Conservation (phyloP, 2,888 invertebrate genomes). For the Aethes cnicana region DNA sequence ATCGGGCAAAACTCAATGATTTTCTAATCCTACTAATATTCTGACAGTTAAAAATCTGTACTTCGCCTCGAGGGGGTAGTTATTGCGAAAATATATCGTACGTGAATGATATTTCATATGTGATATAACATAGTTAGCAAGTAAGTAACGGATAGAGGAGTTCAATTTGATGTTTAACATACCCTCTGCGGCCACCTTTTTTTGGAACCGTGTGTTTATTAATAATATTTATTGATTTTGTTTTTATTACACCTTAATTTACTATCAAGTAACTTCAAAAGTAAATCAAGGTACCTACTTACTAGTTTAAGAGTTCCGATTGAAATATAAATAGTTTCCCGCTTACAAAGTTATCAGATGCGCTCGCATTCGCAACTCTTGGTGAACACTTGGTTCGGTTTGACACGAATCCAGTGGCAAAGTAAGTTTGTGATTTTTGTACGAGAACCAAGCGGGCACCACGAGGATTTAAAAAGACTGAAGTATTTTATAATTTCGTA, state of each 20-base stretch:
- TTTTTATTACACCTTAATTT: constrained; percentile 59
- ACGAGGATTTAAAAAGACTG: constrained; percentile 75
- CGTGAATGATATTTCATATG: constrained; percentile 76
- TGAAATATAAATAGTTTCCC: constrained; percentile 12
- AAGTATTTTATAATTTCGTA: constrained; percentile 63
- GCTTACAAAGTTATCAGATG: constrained; percentile 6
- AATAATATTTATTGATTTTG: constrained; percentile 64
- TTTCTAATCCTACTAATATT: constrained; percentile 15
- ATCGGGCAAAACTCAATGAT: background rate
- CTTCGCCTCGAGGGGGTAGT: constrained; percentile 60
- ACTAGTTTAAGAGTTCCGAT: constrained; percentile 22
- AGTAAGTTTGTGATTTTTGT: constrained; percentile 27
- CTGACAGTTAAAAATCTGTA: constrained; percentile 59
- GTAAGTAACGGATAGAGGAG: constrained; percentile 57
- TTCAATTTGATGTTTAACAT: constrained; percentile 47
- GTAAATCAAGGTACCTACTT: constrained; percentile 48
- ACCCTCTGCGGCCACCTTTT: constrained; percentile 40
- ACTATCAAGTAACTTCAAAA: constrained; percentile 56
- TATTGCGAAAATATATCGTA: constrained; percentile 61
- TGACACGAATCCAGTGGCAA: constrained; percentile 13
- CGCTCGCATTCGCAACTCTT: constrained; percentile 9
- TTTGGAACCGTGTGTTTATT: constrained; percentile 52
- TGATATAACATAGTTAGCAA: constrained; percentile 75
- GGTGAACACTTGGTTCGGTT: constrained; percentile 15
- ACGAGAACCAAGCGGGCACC: constrained; percentile 49